Conservation (phyloP, 2,888 invertebrate genomes). For the Disparrhopalites patrizii region DNA sequence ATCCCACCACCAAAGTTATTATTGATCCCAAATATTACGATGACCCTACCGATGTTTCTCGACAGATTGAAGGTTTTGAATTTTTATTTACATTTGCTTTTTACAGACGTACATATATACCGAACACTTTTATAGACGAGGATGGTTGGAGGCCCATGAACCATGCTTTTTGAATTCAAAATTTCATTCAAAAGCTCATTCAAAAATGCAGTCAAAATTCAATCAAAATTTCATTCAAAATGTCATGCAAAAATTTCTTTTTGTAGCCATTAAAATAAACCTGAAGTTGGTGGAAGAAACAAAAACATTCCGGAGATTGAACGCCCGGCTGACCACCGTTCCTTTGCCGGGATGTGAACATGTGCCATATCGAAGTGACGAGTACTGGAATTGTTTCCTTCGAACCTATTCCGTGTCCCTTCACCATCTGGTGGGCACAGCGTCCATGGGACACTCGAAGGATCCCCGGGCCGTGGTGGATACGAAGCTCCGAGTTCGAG, state of each 20-base stretch:
- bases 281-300: slow-evolving; percentile 37
- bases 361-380: slow-evolving; percentile 34
- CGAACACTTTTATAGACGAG: no score
- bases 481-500: slow-evolving; percentile 36
- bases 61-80: slow-evolving; percentile 11
- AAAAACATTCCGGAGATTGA: slow-evolving; percentile 28
- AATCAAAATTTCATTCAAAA: no score
- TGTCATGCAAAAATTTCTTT: no score
- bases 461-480: slow-evolving; percentile 41
- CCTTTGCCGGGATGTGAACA: slow-evolving; percentile 42
- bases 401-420: slow-evolving; percentile 31
- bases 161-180: no score
- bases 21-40: slow-evolving; percentile 17
- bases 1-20: background rate
- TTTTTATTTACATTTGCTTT: no score
- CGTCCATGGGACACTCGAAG: background rate
- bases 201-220: no score
- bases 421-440: slow-evolving; percentile 37
- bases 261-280: slow-evolving; percentile 26
- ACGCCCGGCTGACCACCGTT: slow-evolving; percentile 35
- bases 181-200: no score
- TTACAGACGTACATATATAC: no score
- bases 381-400: slow-evolving; percentile 30
- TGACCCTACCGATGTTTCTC: background rate
- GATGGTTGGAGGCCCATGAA: no score